Conservation (phyloP, 2,888 invertebrate genomes). For the Aethes cnicana region DNA sequence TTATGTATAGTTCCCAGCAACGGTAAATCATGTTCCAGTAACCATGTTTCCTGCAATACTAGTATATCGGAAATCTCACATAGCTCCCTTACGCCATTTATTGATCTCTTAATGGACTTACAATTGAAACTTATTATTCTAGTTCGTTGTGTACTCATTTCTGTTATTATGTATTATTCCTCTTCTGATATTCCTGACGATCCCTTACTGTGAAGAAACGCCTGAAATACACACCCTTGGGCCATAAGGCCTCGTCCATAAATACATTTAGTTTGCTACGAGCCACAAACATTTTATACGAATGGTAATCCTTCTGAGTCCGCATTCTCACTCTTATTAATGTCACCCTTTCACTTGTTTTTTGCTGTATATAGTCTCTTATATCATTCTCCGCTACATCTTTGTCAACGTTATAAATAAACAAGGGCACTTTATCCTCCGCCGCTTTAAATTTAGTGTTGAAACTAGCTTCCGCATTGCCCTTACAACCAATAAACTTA, state of each 20-base stretch:
- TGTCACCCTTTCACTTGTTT: neutral
- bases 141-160: neutral
- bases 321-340: neutral
- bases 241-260: conserved; percentile 11
- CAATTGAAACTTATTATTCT: conserved; percentile 10
- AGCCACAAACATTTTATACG: neutral
- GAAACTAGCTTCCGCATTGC: neutral
- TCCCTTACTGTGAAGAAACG: neutral
- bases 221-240: conserved; percentile 6
- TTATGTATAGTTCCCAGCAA: neutral
- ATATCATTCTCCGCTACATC: neutral
- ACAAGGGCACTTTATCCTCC: neutral
- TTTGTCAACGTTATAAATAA: conserved; percentile 6
- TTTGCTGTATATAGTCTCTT: neutral
- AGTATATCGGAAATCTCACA: conserved; percentile 1
- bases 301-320: neutral
- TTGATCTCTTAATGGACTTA: conserved; percentile 11
- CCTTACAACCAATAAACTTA: neutral
- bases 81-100: neutral
- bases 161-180: neutral
- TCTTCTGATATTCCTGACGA: neutral
- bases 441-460: conserved; percentile 6
- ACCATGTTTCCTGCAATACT: conserved; percentile 9
- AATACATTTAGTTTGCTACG: neutral
- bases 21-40: neutral